Base-by-base conservation (phyloP, 2,888 invertebrate species). In the Spisula solida region DNA sequence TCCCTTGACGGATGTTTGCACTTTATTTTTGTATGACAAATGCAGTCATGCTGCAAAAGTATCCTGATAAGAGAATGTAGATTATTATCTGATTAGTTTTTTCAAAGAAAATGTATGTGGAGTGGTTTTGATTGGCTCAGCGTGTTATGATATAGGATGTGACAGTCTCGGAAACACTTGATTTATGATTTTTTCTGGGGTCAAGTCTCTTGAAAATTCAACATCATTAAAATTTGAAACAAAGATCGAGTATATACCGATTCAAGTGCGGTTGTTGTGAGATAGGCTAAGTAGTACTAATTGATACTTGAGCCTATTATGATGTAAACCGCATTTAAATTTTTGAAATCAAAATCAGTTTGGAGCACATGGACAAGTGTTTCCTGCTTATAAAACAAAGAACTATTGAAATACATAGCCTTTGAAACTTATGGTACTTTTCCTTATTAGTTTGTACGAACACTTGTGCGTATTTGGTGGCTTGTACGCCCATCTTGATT, bases 171-270 rank as follows among this genome's bases (percentile, higher is more conserved):
- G 78, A 85, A 78, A 29, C 79, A 79, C 82, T 87, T 87, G 60
- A 82, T 82, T 78, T 56, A 60, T 75, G 51, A 87, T 82, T 87
- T 87, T 75, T 87, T 87, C 79, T 78, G 60, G 78, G 83, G 82
- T 82, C 31, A 56, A 56, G 79, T 60, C 87, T 87, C 88, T 86
- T 89, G 31, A 89, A 88, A 88, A 86, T 86, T 89, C 83, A 89
- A 85, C 85, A 83, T 89, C 88, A 89, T 89, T 89, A 89, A 89
- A 89, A 79, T 89, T 88, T 89, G 85, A 86, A 89, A 88, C 85
- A 83, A 89, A 89, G 86, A 66, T 78, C 86, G 51, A 41, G 75
- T 85, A 83, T 82, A 83, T 86, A 82, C 88, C 86, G n/a, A 56
- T 66, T 81, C 79, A 83, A 89, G 88, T 60, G 86, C 56, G 78